phyloP scores from a whole-genome alignment of 53 echinoderm and acorn worm species.

The Echinarachnius parma region DNA sequence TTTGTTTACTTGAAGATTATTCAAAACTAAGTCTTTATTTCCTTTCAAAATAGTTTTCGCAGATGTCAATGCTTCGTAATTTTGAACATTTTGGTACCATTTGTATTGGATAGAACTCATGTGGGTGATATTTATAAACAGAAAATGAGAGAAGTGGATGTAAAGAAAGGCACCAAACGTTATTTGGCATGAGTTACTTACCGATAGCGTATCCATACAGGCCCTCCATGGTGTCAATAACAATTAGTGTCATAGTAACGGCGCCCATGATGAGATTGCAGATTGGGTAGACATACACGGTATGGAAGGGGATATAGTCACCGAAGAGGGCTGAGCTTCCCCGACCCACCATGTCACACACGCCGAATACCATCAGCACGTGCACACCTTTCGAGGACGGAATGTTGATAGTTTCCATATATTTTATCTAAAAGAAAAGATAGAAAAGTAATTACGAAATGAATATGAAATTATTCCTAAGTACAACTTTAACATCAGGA shows the following conservation, averaged over 20 bases:
- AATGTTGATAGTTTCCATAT: constrained; percentile 92
- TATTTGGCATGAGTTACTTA: constrained; percentile 46
- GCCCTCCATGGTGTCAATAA: constrained; percentile 60
- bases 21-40: no score
- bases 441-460: constrained; percentile 8
- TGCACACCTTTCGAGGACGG: constrained; percentile 60
- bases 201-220: constrained; percentile 77
- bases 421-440: constrained; percentile 74
- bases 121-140: no score
- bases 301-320: constrained; percentile 77
- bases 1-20: no score
- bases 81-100: no score
- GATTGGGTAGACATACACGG: constrained; percentile 81
- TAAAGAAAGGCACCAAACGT: no score
- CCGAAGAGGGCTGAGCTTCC: constrained; percentile 63
- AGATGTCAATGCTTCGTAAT: no score
- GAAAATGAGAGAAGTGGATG: no score
- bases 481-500: no score
- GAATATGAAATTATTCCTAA: no score
- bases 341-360: constrained; percentile 78
- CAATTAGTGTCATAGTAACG: constrained; percentile 58
- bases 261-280: constrained; percentile 72
- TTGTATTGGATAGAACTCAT: no score
- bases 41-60: no score
- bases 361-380: constrained; percentile 71